phyloP scores from a whole-genome alignment of 1,140 invertebrate genomes.

The Plodia interpunctella region DNA sequence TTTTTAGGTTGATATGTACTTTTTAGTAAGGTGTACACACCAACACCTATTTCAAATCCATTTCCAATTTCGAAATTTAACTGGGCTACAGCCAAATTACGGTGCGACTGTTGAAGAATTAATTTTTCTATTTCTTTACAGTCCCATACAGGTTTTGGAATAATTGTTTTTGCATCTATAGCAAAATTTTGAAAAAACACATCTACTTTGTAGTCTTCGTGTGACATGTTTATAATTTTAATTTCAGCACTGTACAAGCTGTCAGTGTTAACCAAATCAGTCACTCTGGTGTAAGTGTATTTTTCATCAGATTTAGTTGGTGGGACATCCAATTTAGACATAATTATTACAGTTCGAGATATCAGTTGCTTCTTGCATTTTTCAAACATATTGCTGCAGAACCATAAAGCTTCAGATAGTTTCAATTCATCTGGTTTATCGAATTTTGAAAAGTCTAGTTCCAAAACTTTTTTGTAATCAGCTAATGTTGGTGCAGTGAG shows the following conservation, averaged over 20 bases:
- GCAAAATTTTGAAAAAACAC: constrained; percentile 55
- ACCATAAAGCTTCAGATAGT: constrained; percentile 57
- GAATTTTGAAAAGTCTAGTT: constrained; percentile 33
- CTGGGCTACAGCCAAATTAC: constrained; percentile 52
- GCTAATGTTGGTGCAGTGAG: constrained; percentile 41
- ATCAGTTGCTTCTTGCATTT: constrained; percentile 58
- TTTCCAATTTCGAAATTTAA: constrained; percentile 56
- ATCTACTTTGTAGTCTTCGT: constrained; percentile 37
- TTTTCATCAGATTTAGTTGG: constrained; percentile 44
- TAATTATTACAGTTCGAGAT: constrained; percentile 44
- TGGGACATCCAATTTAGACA: constrained; percentile 43
- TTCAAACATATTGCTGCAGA: constrained; percentile 62
- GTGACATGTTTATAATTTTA: constrained; percentile 54
- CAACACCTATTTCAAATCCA: constrained; percentile 53
- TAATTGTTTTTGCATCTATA: constrained; percentile 42
- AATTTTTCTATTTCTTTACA: constrained; percentile 40
- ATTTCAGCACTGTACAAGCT: constrained; percentile 40
- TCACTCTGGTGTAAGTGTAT: constrained; percentile 45
- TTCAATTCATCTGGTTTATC: constrained; percentile 48
- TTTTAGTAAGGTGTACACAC: constrained; percentile 52
- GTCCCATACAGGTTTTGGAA: constrained; percentile 46
- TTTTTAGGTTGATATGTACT: constrained; percentile 39
- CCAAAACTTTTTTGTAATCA: constrained; percentile 50
- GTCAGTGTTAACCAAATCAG: constrained; percentile 46
- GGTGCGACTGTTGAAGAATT: constrained; percentile 52